Percentiles rank a stretch among this genome's conserved stretches.
phyloP scores from a whole-genome alignment of 2,888 invertebrate species.

The Auanema sp. region DNA sequence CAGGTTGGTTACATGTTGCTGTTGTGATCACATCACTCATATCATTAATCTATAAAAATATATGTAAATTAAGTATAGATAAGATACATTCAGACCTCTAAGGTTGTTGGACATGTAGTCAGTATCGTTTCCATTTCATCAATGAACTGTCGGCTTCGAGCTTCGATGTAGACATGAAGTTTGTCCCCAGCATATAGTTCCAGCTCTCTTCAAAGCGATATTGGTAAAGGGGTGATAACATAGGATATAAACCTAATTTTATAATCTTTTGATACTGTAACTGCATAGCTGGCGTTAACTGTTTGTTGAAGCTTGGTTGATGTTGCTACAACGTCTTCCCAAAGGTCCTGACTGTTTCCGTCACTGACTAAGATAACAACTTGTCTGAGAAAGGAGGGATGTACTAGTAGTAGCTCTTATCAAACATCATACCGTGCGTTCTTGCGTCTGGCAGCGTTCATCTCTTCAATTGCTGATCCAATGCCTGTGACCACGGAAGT shows the following conservation, averaged over 20 bases:
- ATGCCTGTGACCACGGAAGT: constrained; percentile 51
- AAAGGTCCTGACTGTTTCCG: constrained; percentile 51
- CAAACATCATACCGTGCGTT: constrained; percentile 27
- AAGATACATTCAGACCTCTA: too few relatives aligned
- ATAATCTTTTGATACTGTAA: constrained; percentile 48
- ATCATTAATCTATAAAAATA: not conserved
- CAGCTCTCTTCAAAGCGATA: constrained; percentile 37
- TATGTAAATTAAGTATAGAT: too few relatives aligned
- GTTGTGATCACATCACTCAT: not conserved
- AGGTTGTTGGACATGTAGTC: too few relatives aligned
- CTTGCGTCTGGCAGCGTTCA: constrained; percentile 29
- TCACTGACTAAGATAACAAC: constrained; percentile 53
- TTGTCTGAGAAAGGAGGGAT: constrained; percentile 22
- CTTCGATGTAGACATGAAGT: constrained; percentile 51
- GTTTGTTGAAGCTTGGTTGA: constrained; percentile 28
- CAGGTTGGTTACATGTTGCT: constrained; percentile 34
- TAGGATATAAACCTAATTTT: constrained; percentile 40
- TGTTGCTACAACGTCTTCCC: constrained; percentile 36
- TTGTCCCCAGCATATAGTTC: constrained; percentile 36
- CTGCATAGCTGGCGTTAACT: constrained; percentile 41
- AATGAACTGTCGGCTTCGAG: constrained; percentile 43
- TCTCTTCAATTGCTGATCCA: constrained; percentile 38
- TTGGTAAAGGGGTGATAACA: constrained; percentile 5
- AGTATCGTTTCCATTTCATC: constrained; percentile 23
- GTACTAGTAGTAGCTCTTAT: not conserved